Conservation (phyloP, 2,113 vertebrate genomes). For the Danionella cerebrum region DNA sequence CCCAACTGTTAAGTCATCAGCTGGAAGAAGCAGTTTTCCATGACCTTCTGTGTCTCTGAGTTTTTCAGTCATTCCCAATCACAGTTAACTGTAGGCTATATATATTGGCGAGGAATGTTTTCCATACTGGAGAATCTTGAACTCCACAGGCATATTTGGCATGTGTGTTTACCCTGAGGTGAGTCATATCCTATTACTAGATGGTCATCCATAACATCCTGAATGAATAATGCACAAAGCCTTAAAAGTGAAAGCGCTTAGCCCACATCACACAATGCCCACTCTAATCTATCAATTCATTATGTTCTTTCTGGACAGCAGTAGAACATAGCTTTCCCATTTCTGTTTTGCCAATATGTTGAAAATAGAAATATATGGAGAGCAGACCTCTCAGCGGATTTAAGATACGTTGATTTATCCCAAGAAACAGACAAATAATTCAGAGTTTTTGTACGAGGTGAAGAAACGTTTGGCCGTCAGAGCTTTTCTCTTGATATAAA, state of each 20-base stretch:
- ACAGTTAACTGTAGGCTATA: no score
- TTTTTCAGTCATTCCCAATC: no score
- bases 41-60: no score
- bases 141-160: no score
- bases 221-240: conserved; percentile 32
- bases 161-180: conserved; percentile 10
- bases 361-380: background rate
- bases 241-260: conserved; percentile 19
- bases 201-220: background rate
- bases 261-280: background rate
- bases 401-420: background rate
- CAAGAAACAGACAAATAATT: conserved; percentile 1
- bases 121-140: no score
- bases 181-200: conserved; percentile 25
- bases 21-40: no score
- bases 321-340: background rate
- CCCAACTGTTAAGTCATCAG: no score
- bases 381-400: background rate
- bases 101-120: no score
- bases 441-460: conserved; percentile 22
- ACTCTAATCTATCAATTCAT: conserved; percentile 26
- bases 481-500: conserved; percentile 11
- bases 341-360: background rate
- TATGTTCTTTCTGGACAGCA: background rate
- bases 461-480: conserved; percentile 23